Percentiles rank a stretch among this genome's conserved stretches.
These are phyloP conservation scores for Phytoseiulus persimilis DNA, from an alignment of 2,888 invertebrate genomes.

Conservation along the genomic window DNA sequence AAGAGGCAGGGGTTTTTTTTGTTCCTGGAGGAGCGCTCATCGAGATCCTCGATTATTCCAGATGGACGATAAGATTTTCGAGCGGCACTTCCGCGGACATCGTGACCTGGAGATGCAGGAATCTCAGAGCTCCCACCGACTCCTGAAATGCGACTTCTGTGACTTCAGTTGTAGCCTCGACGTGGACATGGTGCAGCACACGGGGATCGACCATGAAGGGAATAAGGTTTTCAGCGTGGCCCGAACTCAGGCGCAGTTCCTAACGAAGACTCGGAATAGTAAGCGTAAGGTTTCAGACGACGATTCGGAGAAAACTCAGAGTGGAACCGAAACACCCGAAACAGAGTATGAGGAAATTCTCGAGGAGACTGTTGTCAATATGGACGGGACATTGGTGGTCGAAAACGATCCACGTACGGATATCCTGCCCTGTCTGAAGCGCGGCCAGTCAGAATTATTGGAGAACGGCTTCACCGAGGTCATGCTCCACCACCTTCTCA, in stretches of 20 bases:
- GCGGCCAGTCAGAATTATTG: conserved; percentile 7
- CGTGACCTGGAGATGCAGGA: background rate
- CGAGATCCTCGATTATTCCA: background rate
- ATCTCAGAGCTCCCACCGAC: background rate
- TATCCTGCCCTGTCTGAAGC: conserved; percentile 7
- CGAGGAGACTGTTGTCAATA: background rate
- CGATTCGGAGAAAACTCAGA: conserved; percentile 19
- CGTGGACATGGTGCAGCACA: conserved; percentile 20
- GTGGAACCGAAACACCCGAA: conserved; percentile 11
- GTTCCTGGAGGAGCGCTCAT: no score
- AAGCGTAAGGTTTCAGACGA: background rate
- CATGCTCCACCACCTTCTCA: conserved; percentile 23
- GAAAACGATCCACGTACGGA: background rate
- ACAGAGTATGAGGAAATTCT: background rate
- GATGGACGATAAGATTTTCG: conserved; percentile 13
- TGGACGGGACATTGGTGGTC: background rate
- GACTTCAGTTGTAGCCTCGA: conserved; percentile 6
- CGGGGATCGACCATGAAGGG: conserved; percentile 13
- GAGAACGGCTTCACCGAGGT: background rate
- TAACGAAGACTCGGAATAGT: background rate
- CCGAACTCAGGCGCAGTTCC: conserved; percentile 14
- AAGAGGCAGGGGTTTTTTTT: no score
- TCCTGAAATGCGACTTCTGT: conserved; percentile 22
- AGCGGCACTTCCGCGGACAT: conserved; percentile 8
- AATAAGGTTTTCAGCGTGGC: conserved; percentile 27